Conservation (phyloP, 2,797 vertebrate species). For the Cercopithecus mitis region DNA sequence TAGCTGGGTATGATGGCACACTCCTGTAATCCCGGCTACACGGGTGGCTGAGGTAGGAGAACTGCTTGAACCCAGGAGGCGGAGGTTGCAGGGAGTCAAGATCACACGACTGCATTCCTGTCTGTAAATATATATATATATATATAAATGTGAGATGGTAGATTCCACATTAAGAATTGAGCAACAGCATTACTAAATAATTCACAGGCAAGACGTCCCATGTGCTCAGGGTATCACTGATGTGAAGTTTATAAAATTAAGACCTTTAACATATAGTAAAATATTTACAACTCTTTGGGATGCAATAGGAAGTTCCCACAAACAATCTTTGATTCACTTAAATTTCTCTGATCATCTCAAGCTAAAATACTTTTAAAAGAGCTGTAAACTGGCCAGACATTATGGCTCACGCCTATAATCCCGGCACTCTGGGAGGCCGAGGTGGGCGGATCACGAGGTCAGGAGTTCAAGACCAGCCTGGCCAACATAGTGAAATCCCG, state of each 20-base stretch:
- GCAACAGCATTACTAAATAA: not conserved
- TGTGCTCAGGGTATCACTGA: accelerated
- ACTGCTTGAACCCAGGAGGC: not conserved
- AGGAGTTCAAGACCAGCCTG: not conserved
- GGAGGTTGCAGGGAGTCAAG: too few species aligned
- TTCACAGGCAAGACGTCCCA: not conserved
- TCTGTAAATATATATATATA: too few species aligned
- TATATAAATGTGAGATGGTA: too few species aligned
- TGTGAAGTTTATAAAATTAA: not conserved
- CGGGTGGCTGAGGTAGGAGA: not conserved
- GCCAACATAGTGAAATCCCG: not conserved
- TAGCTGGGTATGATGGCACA: too few species aligned
- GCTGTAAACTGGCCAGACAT: not conserved
- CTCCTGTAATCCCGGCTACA: not conserved
- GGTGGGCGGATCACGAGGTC: not conserved
- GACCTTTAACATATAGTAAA: not conserved
- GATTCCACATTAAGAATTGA: not conserved
- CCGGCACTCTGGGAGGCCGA: not conserved
- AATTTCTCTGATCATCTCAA: not conserved
- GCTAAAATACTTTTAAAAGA: not conserved
- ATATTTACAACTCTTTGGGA: not conserved
- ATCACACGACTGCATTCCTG: too few species aligned
- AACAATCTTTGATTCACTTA: not conserved
- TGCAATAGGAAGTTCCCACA: not conserved
- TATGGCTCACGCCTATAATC: not conserved